These are phyloP conservation scores for Campoplex capitator DNA, from an alignment of 2,888 invertebrate species.

Conservation along the genomic window DNA sequence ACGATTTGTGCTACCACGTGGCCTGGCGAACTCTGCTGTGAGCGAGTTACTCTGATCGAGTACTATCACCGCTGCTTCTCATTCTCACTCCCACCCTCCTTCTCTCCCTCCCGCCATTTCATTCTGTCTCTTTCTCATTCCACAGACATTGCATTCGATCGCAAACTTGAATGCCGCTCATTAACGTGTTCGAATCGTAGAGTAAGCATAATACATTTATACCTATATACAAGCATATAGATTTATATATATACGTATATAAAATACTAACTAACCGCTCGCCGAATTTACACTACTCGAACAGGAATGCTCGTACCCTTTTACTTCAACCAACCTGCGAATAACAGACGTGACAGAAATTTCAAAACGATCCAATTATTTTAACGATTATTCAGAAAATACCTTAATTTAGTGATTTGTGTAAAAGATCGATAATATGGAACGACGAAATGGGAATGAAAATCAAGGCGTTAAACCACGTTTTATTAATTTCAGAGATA, in stretches of 20 bases:
- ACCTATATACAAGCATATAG: conserved; percentile 1
- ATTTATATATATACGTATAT: background rate
- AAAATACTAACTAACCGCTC: conserved; percentile 5
- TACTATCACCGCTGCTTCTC: conserved; percentile 29
- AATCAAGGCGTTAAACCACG: no score
- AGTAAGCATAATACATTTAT: conserved; percentile 28
- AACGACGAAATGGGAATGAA: no score
- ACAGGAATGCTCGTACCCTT: conserved; percentile 26
- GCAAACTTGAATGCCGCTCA: conserved; percentile 63
- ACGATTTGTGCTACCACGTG: conserved; percentile 66
- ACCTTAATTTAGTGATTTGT: conserved; percentile 2
- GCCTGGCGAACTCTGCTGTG: conserved; percentile 49
- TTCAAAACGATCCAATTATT: conserved; percentile 41
- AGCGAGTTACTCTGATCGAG: conserved; percentile 60
- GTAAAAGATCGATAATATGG: background rate
- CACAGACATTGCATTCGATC: conserved; percentile 47
- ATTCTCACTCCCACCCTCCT: conserved; percentile 31
- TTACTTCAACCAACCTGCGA: conserved; percentile 9
- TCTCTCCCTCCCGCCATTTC: conserved; percentile 17
- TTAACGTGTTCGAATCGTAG: conserved; percentile 63
- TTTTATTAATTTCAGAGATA: no score
- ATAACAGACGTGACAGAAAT: conserved; percentile 37
- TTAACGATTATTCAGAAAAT: background rate
- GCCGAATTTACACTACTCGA: conserved; percentile 15
- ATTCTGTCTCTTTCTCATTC: conserved; percentile 27